Percentiles rank a stretch among this genome's conserved stretches.
Conservation (phyloP, 30 jellyfish, hydroid and myxozoan species). For the Calvadosia cruxmelitensis region DNA sequence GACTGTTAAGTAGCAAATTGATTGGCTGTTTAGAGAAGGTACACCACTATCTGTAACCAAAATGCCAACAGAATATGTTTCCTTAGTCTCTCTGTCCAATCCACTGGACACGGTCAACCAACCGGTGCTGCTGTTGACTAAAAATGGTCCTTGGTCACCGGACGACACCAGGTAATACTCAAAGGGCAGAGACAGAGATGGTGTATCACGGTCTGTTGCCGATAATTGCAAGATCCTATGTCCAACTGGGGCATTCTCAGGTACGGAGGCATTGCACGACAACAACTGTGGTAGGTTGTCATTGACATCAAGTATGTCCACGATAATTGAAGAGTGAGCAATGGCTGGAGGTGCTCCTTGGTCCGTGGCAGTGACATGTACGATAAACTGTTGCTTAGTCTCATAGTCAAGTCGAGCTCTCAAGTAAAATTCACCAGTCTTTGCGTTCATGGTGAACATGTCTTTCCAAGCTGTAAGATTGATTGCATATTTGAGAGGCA, state of each 20-base stretch:
- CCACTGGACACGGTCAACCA: conserved; percentile 13
- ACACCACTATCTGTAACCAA: conserved; percentile 37
- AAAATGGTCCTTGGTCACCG: conserved; percentile 11
- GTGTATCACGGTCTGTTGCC: conserved; percentile 39
- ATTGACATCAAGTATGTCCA: conserved; percentile 26
- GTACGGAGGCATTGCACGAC: conserved; percentile 29
- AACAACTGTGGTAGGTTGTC: conserved; percentile 35
- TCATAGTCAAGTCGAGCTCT: conserved; percentile 32
- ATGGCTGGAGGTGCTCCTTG: conserved; percentile 27
- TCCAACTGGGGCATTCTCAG: conserved; percentile 42
- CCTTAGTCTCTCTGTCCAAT: conserved; percentile 42
- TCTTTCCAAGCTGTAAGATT: not conserved
- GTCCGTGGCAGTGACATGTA: conserved; percentile 30
- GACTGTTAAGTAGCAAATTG: conserved; percentile 18
- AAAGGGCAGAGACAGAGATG: conserved; percentile 7
- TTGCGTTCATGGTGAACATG: conserved; percentile 13
- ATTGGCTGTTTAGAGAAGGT: conserved; percentile 24
- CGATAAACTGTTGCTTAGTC: not conserved
- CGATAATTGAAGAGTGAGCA: conserved; percentile 10
- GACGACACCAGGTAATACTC: not conserved
- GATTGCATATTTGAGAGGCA: conserved; percentile 17
- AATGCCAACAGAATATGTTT: conserved; percentile 14
- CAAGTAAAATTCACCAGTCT: conserved; percentile 28
- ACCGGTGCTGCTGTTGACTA: conserved; percentile 11
- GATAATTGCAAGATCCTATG: conserved; percentile 11